Percentiles rank a stretch among this genome's conserved stretches.
Conservation (phyloP, 2,113 vertebrate genomes). For the Cheilinus undulatus region DNA sequence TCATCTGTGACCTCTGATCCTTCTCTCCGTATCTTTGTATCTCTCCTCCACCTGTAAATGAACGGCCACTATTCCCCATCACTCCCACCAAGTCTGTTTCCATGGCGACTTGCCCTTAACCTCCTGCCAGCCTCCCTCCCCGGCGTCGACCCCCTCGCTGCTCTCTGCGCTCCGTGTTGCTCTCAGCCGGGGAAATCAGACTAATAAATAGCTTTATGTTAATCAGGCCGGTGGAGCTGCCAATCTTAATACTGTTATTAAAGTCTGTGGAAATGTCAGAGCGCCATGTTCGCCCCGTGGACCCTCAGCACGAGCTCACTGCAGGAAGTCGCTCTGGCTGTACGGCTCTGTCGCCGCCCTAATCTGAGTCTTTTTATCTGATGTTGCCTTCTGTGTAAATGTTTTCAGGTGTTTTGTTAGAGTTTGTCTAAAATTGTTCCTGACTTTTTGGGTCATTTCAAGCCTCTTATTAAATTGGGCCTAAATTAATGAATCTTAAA, state of each 20-base stretch:
- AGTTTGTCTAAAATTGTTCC: no score
- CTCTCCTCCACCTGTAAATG: conserved; percentile 63
- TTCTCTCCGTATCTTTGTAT: background rate
- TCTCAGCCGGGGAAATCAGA: conserved; percentile 83
- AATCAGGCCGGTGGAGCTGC: conserved; percentile 82
- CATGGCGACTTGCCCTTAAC: conserved; percentile 77
- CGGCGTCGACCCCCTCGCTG: conserved; percentile 7
- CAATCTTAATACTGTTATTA: conserved; percentile 85
- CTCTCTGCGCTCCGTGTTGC: conserved; percentile 37
- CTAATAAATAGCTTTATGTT: conserved; percentile 91
- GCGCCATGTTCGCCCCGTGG: conserved; percentile 40
- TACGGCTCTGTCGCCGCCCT: background rate
- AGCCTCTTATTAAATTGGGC: no score
- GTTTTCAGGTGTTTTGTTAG: no score
- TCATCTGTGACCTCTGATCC: conserved; percentile 46
- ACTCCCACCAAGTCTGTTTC: conserved; percentile 62
- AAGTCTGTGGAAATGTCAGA: conserved; percentile 60
- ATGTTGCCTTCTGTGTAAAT: no score
- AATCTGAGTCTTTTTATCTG: background rate
- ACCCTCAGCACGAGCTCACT: conserved; percentile 4
- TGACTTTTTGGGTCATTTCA: no score
- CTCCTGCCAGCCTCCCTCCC: conserved; percentile 43
- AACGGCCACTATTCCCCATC: conserved; percentile 65
- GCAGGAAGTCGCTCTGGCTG: background rate
- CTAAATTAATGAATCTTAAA: no score